These are phyloP conservation scores for Zygaena filipendulae DNA, from an alignment of 2,888 invertebrate species.

Conservation along the genomic window DNA sequence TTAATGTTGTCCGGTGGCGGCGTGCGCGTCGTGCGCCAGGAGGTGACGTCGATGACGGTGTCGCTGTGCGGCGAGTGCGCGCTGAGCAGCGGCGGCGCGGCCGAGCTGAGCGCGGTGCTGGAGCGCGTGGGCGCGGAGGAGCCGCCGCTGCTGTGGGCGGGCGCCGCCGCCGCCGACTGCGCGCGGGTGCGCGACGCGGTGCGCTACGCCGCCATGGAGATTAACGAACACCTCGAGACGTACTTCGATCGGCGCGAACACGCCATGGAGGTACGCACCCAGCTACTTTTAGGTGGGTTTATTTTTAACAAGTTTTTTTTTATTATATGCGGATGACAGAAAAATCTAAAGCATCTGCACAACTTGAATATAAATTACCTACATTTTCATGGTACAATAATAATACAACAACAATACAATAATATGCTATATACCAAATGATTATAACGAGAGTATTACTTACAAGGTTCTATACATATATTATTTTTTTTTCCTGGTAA, in stretches of 20 bases:
- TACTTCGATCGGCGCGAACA: slow-evolving; percentile 93
- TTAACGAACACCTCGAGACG: slow-evolving; percentile 95
- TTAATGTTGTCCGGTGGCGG: no score
- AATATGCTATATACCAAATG: no score
- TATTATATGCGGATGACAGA: no score
- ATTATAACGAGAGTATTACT: no score
- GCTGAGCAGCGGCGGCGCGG: slow-evolving; percentile 22
- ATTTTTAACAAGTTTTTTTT: background rate
- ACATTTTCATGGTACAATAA: no score
- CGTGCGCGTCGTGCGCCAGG: no score
- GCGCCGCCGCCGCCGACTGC: slow-evolving; percentile 76
- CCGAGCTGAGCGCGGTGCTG: slow-evolving; percentile 60
- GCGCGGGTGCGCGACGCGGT: slow-evolving; percentile 83
- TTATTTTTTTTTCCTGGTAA: no score
- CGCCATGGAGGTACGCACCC: slow-evolving; percentile 76
- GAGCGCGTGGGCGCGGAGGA: slow-evolving; percentile 75
- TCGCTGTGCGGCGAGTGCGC: slow-evolving; percentile 39
- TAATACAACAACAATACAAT: no score
- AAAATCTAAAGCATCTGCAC: no score
- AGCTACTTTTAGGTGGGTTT: no score
- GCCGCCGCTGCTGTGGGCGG: slow-evolving; percentile 91
- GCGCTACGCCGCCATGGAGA: slow-evolving; percentile 89
- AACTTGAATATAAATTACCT: no score
- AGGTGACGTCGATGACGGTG: slow-evolving; percentile 80
- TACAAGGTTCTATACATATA: no score